Base-by-base conservation (phyloP, 2,113 vertebrate species). In the Falcunculus frontatus region DNA sequence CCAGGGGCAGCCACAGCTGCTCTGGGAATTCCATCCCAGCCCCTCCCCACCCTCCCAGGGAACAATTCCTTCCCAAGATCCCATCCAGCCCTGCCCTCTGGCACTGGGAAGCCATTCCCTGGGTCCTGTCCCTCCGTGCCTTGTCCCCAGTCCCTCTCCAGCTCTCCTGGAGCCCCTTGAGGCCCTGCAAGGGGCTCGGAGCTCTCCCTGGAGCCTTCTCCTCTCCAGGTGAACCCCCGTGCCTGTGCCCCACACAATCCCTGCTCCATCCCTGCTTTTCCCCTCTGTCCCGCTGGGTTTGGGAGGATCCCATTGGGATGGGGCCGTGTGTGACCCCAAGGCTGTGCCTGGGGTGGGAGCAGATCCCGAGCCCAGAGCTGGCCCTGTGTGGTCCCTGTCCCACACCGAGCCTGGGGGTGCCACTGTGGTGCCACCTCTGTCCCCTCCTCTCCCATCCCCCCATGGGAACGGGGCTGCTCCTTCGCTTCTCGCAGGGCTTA, bases 281-380 rank as follows among this genome's bases (percentile, higher is more conserved):
- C 62, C 29, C 44, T 17, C 13, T 26, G 25, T 42, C 37, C 65
- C 1, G 0, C 47, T 37, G 70, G 16, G 11, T 53, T 19, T 0
- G 2, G 37, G 53, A 21, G 46, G 53, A 50, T 21, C 49, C 47
- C 13, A 0, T 21, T 16, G 65, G 27, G 65, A 6, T 0, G 1
- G 29, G 14, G 32, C 72, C 11, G 37, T 33, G 52, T 23, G 22
- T 10, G 26, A 11, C 27, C 53, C 76, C 41, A 7, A 10, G 26
- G n/a, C 57, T 15, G 39, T 13, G 23, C 22, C 4, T 0, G 0
- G 0, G 8, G 18, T 16, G 53, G 72, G 65, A 68, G 37, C 42
- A 33, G 59, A 12, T 26, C 47, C 30, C 0, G 6, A 17, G n/a
- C 42, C 26, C 29, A 2, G 41, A 22, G 29, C 33, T 52, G 33